Conservation (phyloP, 37 sponge, comb jelly and placozoan species). For the Spongilla lacustris region DNA sequence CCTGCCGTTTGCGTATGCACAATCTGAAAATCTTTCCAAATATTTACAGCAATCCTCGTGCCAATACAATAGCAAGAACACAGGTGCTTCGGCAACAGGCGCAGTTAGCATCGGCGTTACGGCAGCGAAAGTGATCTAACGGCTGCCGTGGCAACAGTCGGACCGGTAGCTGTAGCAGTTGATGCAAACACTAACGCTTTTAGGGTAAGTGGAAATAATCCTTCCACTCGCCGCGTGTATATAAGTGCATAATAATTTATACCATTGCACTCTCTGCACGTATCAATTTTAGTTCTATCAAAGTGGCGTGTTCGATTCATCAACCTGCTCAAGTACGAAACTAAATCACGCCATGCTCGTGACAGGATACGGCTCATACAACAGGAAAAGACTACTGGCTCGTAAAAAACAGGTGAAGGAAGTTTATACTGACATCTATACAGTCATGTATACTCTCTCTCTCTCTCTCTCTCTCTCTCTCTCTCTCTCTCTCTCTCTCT, state of each 20-base stretch:
- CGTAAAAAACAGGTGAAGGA: conserved; percentile 58
- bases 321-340: conserved; percentile 44
- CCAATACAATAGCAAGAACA: background rate
- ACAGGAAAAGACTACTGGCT: conserved; percentile 60
- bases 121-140: conserved; percentile 33
- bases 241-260: background rate
- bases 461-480: too few relatives aligned
- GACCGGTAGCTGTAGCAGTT: conserved; percentile 52
- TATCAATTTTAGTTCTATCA: conserved; percentile 40
- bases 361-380: conserved; percentile 52
- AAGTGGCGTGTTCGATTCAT: conserved; percentile 56
- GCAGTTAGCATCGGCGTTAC: conserved; percentile 11
- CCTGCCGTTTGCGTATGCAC: too few relatives aligned
- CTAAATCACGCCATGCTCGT: conserved; percentile 63
- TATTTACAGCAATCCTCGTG: conserved; percentile 45
- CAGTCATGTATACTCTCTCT: too few relatives aligned
- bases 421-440: too few relatives aligned
- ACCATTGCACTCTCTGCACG: background rate
- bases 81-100: conserved; percentile 42
- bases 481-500: too few relatives aligned
- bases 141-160: conserved; percentile 48
- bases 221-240: too few relatives aligned
- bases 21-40: background rate
- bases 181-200: conserved; percentile 54
- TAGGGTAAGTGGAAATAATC: conserved; percentile 21